phyloP scores from a whole-genome alignment of 1,140 invertebrate genomes.

The Drosophila ogumai region DNA sequence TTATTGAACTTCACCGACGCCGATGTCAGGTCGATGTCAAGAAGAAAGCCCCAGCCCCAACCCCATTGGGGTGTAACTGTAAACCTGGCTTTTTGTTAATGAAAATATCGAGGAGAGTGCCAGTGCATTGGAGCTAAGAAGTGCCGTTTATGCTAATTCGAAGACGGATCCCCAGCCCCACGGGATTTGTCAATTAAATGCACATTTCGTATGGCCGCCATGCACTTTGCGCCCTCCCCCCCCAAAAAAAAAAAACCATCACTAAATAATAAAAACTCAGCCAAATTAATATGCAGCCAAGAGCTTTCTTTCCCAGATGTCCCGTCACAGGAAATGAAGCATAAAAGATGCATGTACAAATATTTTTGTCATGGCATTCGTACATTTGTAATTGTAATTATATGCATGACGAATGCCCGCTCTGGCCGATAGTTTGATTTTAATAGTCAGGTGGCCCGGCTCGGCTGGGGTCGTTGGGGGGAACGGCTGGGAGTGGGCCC shows the following conservation, averaged over 20 bases:
- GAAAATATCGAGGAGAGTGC: conserved; percentile 59
- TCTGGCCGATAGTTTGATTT: conserved; percentile 60
- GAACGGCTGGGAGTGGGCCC: conserved; percentile 31
- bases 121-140: conserved; percentile 49
- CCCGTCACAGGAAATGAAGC: conserved; percentile 73
- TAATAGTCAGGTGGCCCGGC: conserved; percentile 45
- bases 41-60: conserved; percentile 53
- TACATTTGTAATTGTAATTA: conserved; percentile 67
- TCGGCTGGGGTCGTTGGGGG: not conserved
- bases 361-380: conserved; percentile 46
- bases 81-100: conserved; percentile 68
- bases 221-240: conserved; percentile 60
- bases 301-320: conserved; percentile 59
- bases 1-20: conserved; percentile 71
- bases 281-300: conserved; percentile 76
- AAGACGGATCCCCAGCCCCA: conserved; percentile 3
- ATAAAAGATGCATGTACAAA: conserved; percentile 76
- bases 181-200: conserved; percentile 73
- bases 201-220: conserved; percentile 79
- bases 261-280: conserved; percentile 34
- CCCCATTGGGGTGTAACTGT: conserved; percentile 56
- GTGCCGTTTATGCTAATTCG: conserved; percentile 69
- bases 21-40: conserved; percentile 59
- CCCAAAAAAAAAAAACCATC: conserved; percentile 17
- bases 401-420: conserved; percentile 58